Conservation (phyloP, 2,113 vertebrate species). For the Chaetodon auriga region DNA sequence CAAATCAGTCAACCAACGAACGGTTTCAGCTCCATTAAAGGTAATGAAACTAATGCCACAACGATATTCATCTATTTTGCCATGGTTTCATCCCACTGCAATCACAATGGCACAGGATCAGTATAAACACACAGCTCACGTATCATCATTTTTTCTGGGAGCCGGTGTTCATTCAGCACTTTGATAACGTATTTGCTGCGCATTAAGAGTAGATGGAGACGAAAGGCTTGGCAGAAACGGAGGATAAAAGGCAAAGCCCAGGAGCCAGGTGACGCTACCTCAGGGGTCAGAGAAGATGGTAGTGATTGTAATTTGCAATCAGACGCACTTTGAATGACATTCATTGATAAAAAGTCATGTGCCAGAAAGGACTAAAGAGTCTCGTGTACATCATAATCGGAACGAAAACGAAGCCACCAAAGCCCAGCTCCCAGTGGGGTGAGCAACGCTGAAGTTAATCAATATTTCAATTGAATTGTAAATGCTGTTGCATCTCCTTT, state of each 20-base stretch:
- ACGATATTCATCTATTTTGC: not conserved
- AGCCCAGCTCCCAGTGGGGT: not conserved
- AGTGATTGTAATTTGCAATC: slow-evolving; percentile 18
- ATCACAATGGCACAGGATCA: not conserved
- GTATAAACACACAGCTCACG: slow-evolving; percentile 6
- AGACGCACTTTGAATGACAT: slow-evolving; percentile 23
- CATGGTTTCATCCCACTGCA: not conserved
- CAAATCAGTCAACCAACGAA: not conserved
- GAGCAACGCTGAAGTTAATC: slow-evolving; percentile 13
- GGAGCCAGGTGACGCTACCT: not conserved
- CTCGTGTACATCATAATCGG: slow-evolving; percentile 29
- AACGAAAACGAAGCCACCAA: slow-evolving; percentile 36
- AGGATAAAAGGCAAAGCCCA: not conserved
- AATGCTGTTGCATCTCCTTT: slow-evolving; percentile 21
- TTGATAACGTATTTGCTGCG: slow-evolving; percentile 8
- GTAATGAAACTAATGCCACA: not conserved
- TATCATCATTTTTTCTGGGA: not conserved
- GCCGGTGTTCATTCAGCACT: not conserved
- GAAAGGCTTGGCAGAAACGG: not conserved
- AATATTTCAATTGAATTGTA: slow-evolving; percentile 46
- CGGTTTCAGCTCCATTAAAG: not conserved
- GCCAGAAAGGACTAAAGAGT: slow-evolving; percentile 4
- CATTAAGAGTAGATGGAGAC: not conserved
- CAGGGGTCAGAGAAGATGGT: slow-evolving; percentile 9
- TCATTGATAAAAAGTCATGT: slow-evolving; percentile 41